Evolutionary conservation across 2,888 invertebrate species (phyloP), one percentile per base, ranked within the genome.

Genomic region (Acheta domesticus): DNA sequence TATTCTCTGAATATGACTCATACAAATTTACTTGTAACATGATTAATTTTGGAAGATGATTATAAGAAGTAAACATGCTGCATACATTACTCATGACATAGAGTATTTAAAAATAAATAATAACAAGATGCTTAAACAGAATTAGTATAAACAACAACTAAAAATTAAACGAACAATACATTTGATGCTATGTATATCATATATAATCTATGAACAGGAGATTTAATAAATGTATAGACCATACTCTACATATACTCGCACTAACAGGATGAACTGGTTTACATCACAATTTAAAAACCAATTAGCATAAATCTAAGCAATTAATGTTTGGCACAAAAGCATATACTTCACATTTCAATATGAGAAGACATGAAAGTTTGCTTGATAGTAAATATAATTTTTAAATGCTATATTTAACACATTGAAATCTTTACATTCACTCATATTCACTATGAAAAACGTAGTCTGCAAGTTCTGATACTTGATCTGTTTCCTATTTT

Each of bases 1-100:
- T 62, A 62, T 62, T 62, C 62, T 62, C 62, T 62, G 62, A 62
- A 62, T 62, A 62, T 62, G 62, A 62, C n/a, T n/a, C 62, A 62
- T 62, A 62, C 62, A 62, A 62, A 62, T 62, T 62, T 62, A 62
- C 62, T 62, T 62, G 62, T 62, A 62, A 62, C 62, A 62, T 62
- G 62, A 62, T 62, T 62, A 62, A 62, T 62, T 62, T 62, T 62
- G 62, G 62, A 62, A 62, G 62, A 19, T 62, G 14, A 62, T 62
- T 62, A 62, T n/a, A 62, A 62, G 62, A 62, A n/a, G 62, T 62
- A 62, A 62, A 62, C 62, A 62, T 62, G 62, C 62, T 62, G 62
- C 62, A 19, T 19, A 62, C 62, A 62, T 36, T 62, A 62, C 62
- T 62, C n/a, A 62, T 62, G n/a, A 62, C n/a, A n/a, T 14, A 62